Evolutionary conservation across 30 jellyfish, hydroid and myxozoan species (phyloP).

Genomic region (Turritopsis dohrnii): DNA sequence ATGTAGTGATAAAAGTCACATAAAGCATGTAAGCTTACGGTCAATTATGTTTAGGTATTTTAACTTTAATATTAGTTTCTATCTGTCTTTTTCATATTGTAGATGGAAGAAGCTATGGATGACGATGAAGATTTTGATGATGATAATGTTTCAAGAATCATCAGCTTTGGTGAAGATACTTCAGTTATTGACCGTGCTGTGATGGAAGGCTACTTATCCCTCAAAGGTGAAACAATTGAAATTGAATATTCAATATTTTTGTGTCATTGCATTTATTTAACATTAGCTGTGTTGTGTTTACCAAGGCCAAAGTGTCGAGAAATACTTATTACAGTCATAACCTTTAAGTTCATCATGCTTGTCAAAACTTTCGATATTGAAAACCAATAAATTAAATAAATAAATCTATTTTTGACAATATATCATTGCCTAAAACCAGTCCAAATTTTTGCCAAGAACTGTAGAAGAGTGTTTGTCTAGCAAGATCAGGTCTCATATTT

Average conservation of each 20-base stretch:
- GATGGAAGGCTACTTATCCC: conserved; percentile 79
- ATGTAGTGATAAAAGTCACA: not conserved
- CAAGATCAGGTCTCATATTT: no score
- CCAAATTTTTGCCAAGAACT: no score
- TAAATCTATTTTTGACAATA: no score
- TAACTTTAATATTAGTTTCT: not conserved
- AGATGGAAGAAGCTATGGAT: conserved; percentile 85
- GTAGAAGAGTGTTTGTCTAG: no score
- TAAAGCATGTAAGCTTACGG: not conserved
- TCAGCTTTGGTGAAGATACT: conserved; percentile 62
- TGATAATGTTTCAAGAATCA: conserved; percentile 64
- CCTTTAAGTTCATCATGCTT: no score
- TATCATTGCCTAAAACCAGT: no score
- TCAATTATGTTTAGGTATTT: not conserved
- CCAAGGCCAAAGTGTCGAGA: no score
- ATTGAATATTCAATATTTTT: not conserved
- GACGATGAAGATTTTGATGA: conserved; percentile 88
- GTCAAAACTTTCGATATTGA: no score
- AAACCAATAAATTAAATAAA: no score
- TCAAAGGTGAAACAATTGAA: conserved; percentile 47
- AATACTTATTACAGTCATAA: no score
- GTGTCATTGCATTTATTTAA: no score
- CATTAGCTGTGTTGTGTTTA: no score
- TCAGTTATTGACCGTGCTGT: conserved; percentile 59
- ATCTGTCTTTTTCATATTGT: not conserved